Evolutionary conservation across 1,140 invertebrate genomes (phyloP).

Genomic region (Spodoptera litura): DNA sequence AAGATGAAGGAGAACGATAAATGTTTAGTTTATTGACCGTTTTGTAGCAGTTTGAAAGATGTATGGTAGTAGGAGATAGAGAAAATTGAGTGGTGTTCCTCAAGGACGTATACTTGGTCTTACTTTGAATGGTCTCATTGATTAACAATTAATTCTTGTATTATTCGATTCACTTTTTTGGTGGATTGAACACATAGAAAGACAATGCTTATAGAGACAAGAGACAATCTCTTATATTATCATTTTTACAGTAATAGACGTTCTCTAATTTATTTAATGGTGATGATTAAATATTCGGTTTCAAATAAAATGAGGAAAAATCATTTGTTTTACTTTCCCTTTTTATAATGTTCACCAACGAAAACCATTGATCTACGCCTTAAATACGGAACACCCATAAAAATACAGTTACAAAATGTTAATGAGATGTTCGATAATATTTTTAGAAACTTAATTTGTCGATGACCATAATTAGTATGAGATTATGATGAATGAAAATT

Average conservation of each 20-base stretch:
- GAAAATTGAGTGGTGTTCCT: background rate
- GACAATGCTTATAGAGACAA: no score
- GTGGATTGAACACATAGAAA: no score
- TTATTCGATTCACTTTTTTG: no score
- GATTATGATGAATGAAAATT: constrained; percentile 39
- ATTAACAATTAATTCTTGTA: background rate
- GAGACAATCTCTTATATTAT: no score
- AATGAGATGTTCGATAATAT: constrained; percentile 16
- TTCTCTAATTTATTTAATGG: no score
- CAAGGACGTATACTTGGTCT: background rate
- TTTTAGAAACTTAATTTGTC: constrained; percentile 30
- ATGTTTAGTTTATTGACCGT: constrained; percentile 6
- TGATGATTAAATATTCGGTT: no score
- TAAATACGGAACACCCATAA: background rate
- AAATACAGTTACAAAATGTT: constrained; percentile 23
- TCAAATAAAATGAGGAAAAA: background rate
- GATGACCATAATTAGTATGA: constrained; percentile 21
- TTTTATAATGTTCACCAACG: no score
- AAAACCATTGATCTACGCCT: background rate
- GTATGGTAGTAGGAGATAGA: background rate
- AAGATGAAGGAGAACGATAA: constrained; percentile 1
- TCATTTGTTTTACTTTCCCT: background rate
- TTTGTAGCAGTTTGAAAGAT: constrained; percentile 3
- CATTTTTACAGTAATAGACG: no score
- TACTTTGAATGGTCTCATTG: background rate